Base-by-base conservation (phyloP, 2,797 vertebrate species). In the Petrocephalus schoutedeni region DNA sequence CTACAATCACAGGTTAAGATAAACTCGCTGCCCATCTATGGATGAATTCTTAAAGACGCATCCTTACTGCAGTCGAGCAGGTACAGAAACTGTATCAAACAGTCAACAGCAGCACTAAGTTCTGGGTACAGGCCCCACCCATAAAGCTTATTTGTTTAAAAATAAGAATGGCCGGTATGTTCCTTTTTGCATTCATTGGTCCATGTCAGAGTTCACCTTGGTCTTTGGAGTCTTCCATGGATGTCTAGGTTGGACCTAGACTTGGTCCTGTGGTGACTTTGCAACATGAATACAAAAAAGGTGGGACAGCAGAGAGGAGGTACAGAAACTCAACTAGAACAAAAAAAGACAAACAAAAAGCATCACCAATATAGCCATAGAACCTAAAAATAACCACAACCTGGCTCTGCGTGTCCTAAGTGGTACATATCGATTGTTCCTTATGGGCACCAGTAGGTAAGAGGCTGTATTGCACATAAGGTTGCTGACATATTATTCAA, bases 31-130 rank as follows among this genome's bases (percentile, higher is more conserved):
- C 71, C 59, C 41, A 67, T 74, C 49, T 67, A 61, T 28, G 28
- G 28, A 61, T 85, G 5, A 16, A 21, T 85, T 67, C 64, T 32
- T 74, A 85, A 82, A 74, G 57, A 21, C 32, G 56, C 49, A 74
- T 58, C 74, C 59, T 45, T 57, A 36, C 23, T 23, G 58, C 59
- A 85, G 59, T 57, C 2, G 4, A 51, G 61, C 51, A 54, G 10
- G 41, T 71, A 19, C 87, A 71, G 82, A 16, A 21, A 61, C 41
- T 71, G 67, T 71, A 71, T 16, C 82, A 32, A 54, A 67, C 82
- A 85, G 82, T 56, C 51, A 83, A 54, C 49, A 36, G 32, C 59
- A 85, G 59, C 57, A 85, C 23, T 67, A 45, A 88, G 82, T 51
- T 4, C 49, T 56, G 21, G 58, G 41, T 54, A 54, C 28, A 71